phyloP scores from a whole-genome alignment of 2,113 vertebrate genomes.

The Dipodomys stephensi region DNA sequence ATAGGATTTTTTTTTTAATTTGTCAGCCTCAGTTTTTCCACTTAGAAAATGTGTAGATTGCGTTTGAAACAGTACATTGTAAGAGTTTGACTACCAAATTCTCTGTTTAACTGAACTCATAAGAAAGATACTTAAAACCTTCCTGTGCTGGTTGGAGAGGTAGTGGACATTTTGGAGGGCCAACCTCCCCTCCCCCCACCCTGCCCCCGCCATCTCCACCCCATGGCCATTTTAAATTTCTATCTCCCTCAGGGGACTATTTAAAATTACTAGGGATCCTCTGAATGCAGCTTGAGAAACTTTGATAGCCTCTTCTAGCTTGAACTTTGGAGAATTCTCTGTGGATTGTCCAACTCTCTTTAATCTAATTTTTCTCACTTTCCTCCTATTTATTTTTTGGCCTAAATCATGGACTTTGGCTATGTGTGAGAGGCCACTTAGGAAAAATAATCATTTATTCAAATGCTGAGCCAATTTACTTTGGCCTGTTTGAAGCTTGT shows the following conservation, averaged over 20 bases:
- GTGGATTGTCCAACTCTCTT: constrained; percentile 69
- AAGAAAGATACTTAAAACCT: background rate
- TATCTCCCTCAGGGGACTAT: background rate
- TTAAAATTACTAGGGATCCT: background rate
- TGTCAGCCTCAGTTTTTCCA: background rate
- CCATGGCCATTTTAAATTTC: background rate
- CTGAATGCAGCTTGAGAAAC: background rate
- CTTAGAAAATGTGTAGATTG: background rate
- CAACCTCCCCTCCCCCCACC: too few species aligned
- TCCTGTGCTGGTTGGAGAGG: background rate
- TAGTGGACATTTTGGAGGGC: too few species aligned
- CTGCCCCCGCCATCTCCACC: too few species aligned
- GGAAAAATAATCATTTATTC: constrained; percentile 82
- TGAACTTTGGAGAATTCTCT: constrained; percentile 66
- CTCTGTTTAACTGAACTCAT: constrained; percentile 6
- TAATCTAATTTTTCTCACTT: constrained; percentile 80
- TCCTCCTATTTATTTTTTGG: constrained; percentile 75
- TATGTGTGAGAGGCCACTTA: constrained; percentile 77
- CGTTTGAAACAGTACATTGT: background rate
- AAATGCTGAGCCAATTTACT: constrained; percentile 75
- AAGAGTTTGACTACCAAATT: background rate
- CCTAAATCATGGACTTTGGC: constrained; percentile 64
- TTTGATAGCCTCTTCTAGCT: constrained; percentile 26
- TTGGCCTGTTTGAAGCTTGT: constrained; percentile 76
- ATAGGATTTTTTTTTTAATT: too few species aligned